Evolutionary conservation across 2,797 vertebrate species (phyloP), one percentile per base, ranked within the genome.

Genomic region (Manis pentadactyla): DNA sequence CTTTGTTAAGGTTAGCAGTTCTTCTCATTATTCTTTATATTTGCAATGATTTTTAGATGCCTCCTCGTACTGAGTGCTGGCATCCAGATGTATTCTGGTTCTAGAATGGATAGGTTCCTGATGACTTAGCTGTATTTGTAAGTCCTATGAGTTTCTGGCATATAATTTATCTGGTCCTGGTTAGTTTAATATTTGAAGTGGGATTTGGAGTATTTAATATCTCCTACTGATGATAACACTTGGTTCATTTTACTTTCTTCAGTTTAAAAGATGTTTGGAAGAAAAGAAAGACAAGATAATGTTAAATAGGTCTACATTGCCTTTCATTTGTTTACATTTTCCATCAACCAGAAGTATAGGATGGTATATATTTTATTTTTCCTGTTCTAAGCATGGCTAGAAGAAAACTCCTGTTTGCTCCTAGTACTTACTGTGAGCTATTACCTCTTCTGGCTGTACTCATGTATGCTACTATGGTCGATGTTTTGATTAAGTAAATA

Each of bases 101-200:
- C 83, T 95, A 61, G n/a, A 79, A 63, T 68, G 66, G 31, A 39
- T 95, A 90, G 27, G 4, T 69, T 93, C 86, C n/a, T 88, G 18
- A 86, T 55, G 0, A 73, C 53, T 93, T 92, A 77, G 74, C 78
- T 91, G 0, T 81, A 57, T 77, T 69, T 87, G n/a, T 84, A 90
- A 93, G 83, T 10, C 57, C 39, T 46, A 0, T 91, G 18, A 77
- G 31, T 94, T 90, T 77, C 66, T 90, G 71, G 37, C 9, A 81
- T 90, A 34, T 71, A 73, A 63, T 92, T 93, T 95, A 1, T 87
- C 19, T 92, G 25, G 21, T 68, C 10, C 46, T 94, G 25, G 8
- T 93, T 74, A 68, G n/a, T 49, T 96, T 51, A 93, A 46, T 96
- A 93, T 63, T 96, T 71, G 63, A 91, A 92, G 42, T 73, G 7